These are phyloP conservation scores for Amphiduros pacificus DNA, from an alignment of 2,888 invertebrate genomes.

Conservation along the genomic window DNA sequence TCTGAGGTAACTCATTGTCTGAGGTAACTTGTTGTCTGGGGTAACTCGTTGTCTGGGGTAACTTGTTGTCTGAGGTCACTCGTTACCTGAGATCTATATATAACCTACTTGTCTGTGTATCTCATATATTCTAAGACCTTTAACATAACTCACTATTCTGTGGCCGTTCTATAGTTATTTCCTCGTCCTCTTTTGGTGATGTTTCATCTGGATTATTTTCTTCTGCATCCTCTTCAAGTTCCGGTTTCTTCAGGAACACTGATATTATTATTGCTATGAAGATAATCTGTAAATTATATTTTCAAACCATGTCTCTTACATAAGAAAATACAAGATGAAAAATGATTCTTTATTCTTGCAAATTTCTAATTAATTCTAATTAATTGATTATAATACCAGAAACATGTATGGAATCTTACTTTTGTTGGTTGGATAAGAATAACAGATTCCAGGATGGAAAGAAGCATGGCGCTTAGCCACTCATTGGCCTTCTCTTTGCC, in stretches of 20 bases:
- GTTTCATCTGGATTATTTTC: background rate
- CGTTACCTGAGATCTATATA: too few relatives aligned
- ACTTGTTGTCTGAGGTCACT: too few relatives aligned
- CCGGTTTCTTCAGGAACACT: slow-evolving; percentile 50
- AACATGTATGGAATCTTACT: slow-evolving; percentile 47
- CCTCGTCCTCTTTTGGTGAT: slow-evolving; percentile 3
- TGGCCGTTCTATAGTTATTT: background rate
- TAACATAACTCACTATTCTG: slow-evolving; percentile 4
- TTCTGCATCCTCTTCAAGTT: slow-evolving; percentile 17
- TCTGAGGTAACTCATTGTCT: too few relatives aligned
- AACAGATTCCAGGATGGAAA: slow-evolving; percentile 61
- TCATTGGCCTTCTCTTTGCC: slow-evolving; percentile 60
- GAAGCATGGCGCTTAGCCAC: slow-evolving; percentile 62
- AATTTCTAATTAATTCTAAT: background rate
- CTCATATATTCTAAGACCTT: too few relatives aligned
- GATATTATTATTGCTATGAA: slow-evolving; percentile 35
- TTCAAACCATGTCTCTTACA: too few relatives aligned
- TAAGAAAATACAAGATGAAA: background rate
- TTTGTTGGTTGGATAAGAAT: slow-evolving; percentile 63
- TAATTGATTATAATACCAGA: too few relatives aligned
- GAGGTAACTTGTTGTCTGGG: too few relatives aligned
- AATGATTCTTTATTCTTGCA: background rate
- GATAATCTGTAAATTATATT: slow-evolving; percentile 23
- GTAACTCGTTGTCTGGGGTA: too few relatives aligned
- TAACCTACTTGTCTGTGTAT: too few relatives aligned